Evolutionary conservation across 1,140 invertebrate species (phyloP).

Genomic region (Formica selysi): DNA sequence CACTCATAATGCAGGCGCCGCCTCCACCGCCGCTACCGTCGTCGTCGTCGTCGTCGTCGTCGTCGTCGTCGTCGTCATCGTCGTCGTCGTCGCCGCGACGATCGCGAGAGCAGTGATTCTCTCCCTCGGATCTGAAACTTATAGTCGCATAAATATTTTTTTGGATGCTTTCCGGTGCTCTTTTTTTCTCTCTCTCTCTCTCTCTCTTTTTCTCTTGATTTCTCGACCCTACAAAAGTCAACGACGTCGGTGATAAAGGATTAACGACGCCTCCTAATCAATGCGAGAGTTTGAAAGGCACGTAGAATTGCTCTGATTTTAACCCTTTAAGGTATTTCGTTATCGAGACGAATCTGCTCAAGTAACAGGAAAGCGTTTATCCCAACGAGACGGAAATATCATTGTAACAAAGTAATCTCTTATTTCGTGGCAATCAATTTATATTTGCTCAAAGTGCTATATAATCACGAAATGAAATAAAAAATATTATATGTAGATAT

Average conservation of each 20-base stretch:
- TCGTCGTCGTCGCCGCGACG: conserved; percentile 52
- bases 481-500: not conserved
- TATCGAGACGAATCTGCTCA: not conserved
- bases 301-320: not conserved
- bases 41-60: conserved; percentile 55
- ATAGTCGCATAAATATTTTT: conserved; percentile 34
- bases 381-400: not conserved
- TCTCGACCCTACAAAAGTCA: not conserved
- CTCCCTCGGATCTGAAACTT: conserved; percentile 44
- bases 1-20: conserved; percentile 80
- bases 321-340: not conserved
- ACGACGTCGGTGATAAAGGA: not conserved
- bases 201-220: too few species aligned
- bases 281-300: not conserved
- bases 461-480: not conserved
- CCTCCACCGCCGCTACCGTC: conserved; percentile 22
- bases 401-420: not conserved
- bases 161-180: conserved; percentile 4
- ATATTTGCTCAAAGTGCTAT: not conserved
- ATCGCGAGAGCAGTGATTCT: conserved; percentile 68
- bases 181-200: not conserved
- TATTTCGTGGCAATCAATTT: not conserved
- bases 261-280: not conserved
- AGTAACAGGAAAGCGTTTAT: conserved; percentile 10
- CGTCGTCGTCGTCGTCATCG: conserved; percentile 26